These are phyloP conservation scores for Ecdyonurus torrentis DNA, from an alignment of 2,888 invertebrate genomes.

Conservation along the genomic window DNA sequence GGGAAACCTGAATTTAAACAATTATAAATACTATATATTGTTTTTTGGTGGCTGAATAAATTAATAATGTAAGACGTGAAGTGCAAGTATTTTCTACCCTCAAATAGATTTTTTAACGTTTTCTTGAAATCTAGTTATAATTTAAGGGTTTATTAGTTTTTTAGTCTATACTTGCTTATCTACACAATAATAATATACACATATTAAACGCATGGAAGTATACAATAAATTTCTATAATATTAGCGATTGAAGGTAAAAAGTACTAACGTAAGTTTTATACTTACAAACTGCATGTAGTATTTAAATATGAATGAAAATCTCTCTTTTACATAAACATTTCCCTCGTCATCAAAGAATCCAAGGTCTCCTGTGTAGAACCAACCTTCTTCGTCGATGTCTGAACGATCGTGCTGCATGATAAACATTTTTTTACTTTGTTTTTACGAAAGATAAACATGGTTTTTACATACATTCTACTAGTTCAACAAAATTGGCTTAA, in stretches of 20 bases:
- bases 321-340: conserved; percentile 6
- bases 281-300: conserved; percentile 8
- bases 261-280: not conserved
- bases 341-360: conserved; percentile 9
- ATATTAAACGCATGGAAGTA: too few species aligned
- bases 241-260: too few species aligned
- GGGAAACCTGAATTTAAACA: not conserved
- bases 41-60: not conserved
- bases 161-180: too few species aligned
- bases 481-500: too few species aligned
- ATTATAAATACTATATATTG: not conserved
- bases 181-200: too few species aligned
- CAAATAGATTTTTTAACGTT: not conserved
- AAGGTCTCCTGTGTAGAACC: conserved; percentile 9
- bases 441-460: too few species aligned
- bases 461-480: too few species aligned
- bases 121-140: not conserved
- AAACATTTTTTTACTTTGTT: too few species aligned
- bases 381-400: conserved; percentile 4
- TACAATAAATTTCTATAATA: too few species aligned
- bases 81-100: too few species aligned
- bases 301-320: conserved; percentile 5
- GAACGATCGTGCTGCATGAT: not conserved
- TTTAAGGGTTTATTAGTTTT: too few species aligned
- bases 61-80: too few species aligned